These are phyloP conservation scores for Leucoraja erinaceus DNA, from an alignment of 2,113 vertebrate genomes.

Conservation along the genomic window DNA sequence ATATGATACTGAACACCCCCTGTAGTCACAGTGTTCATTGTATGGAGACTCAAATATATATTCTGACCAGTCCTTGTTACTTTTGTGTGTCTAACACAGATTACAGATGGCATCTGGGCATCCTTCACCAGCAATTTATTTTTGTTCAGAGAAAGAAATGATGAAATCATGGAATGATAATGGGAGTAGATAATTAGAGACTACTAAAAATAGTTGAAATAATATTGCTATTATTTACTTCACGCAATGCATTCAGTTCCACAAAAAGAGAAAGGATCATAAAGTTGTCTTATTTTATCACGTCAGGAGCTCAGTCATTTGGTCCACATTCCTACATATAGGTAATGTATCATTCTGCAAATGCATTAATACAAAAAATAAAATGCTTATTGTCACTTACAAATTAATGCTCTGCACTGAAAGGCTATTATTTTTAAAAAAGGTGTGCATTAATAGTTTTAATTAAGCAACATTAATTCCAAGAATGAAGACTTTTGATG, in stretches of 20 bases:
- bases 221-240: background rate
- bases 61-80: background rate
- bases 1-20: background rate
- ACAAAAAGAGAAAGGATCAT: background rate
- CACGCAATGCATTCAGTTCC: background rate
- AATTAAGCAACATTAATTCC: background rate
- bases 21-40: background rate
- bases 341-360: constrained; percentile 10
- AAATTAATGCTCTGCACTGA: background rate
- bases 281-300: background rate
- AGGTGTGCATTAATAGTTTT: constrained; percentile 28
- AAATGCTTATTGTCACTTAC: background rate
- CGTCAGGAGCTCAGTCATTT: background rate
- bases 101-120: background rate
- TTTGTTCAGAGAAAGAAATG: background rate
- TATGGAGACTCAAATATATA: background rate
- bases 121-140: background rate
- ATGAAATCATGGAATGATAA: background rate
- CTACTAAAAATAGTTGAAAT: background rate
- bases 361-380: background rate
- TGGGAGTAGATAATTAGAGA: background rate
- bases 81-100: background rate
- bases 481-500: constrained; percentile 11
- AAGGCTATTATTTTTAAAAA: constrained; percentile 20
- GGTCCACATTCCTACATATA: background rate